phyloP scores from a whole-genome alignment of 2,797 vertebrate species.

The Chelon auratus region DNA sequence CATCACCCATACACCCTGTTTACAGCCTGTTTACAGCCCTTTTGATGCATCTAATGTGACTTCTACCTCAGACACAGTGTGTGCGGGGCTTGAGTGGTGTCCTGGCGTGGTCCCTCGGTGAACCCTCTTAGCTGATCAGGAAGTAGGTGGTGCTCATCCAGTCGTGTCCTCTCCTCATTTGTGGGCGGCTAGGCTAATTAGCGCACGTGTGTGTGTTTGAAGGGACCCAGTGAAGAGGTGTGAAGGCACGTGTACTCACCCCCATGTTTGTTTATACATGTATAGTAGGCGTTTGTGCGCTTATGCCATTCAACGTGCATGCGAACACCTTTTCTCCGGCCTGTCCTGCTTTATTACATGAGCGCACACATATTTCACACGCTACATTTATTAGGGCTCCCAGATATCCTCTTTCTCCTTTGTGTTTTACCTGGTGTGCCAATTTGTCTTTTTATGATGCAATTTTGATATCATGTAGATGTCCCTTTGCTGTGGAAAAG shows the following conservation, averaged over 20 bases:
- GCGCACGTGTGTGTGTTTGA: slow-evolving; percentile 11
- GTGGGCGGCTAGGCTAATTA: slow-evolving; percentile 34
- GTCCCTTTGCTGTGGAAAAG: not conserved
- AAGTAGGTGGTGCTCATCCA: not conserved
- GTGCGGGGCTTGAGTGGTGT: slow-evolving; percentile 6
- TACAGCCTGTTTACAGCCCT: not conserved
- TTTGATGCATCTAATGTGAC: not conserved
- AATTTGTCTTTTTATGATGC: slow-evolving; percentile 4
- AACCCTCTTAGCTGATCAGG: slow-evolving; percentile 21
- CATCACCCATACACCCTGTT: slow-evolving; percentile 3
- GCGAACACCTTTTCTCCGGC: slow-evolving; percentile 57
- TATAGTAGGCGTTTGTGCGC: not conserved
- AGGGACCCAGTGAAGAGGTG: not conserved
- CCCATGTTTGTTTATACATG: slow-evolving; percentile 13
- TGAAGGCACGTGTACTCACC: not conserved
- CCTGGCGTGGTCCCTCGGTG: slow-evolving; percentile 31
- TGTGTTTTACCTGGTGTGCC: not conserved
- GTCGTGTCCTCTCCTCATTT: slow-evolving; percentile 43
- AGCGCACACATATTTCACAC: not conserved
- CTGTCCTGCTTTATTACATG: not conserved
- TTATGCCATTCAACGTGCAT: not conserved
- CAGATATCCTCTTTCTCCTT: not conserved
- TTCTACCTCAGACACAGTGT: not conserved
- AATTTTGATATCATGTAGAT: not conserved
- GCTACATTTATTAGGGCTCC: not conserved